Base-by-base conservation (phyloP, 2,113 vertebrate species). In the Vireo altiloquus region DNA sequence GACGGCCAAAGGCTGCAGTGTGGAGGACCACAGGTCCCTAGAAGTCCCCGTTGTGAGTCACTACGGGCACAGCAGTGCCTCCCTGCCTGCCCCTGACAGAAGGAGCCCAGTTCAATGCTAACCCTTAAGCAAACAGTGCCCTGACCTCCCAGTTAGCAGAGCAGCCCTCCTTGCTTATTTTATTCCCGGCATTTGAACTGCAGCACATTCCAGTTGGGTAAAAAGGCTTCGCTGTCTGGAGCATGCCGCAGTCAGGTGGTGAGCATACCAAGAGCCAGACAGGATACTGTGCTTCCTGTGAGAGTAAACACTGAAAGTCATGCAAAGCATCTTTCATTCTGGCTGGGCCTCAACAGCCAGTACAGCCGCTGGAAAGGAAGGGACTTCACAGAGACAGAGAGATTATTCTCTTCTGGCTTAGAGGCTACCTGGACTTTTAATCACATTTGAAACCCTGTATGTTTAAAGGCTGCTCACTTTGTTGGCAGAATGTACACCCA, bases 241-340 rank as follows among this genome's bases (percentile, higher is more conserved):
- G 89, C 57, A 70, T 97, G 98, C 98, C 97, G 93, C 97, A 98
- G 97, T 97, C 94, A 90, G 92, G 91, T 94, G 93, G 95, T 92
- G 95, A 93, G 89, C 97, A 97, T 94, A 93, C 97, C 97, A 80
- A 89, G 93, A 97, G 96, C 97, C 98, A 98, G 98, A 98, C 98
- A 98, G 98, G 98, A 98, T 98, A 96, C 97, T 97, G 97, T 53
- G 97, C 98, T 98, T 98, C 98, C 98, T 98, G 97, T 94, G 82
- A 96, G 96, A 97, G 97, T 96, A 97, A 98, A 96, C 74, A 83
- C 91, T 79, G 18, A 88, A 25, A 94, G 87, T 57, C 87, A 93
- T 76, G 96, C 93, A 91, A 94, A 88, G 93, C 93, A 95, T 95
- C 96, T 85, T 90, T 96, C 93, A 46, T n/a, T 87, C 87, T 94